Evolutionary conservation across 2,797 vertebrate genomes (phyloP), one percentile per base, ranked within the genome.

Genomic region (Hydrophis major): DNA sequence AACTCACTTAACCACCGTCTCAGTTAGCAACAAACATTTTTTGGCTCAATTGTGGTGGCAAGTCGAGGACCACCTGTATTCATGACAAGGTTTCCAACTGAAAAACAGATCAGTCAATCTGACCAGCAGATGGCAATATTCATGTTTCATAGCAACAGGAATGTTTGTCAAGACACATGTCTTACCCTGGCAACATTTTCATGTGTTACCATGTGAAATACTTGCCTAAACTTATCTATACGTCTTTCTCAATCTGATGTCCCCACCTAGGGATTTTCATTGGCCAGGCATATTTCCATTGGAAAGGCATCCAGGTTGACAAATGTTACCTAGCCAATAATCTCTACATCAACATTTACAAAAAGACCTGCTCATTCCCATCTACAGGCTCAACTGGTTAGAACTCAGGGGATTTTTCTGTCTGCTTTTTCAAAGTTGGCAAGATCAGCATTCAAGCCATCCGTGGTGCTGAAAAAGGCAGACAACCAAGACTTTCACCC

Each of bases 71-170:
- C 3, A 2, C 27, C 25, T 63, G 61, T 32, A 60, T 88, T 88
- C 57, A 42, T 5, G 56, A 47, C 11, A 8, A 61, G 14, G 25
- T 42, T 55, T 57, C 37, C 22, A 20, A 89, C 60, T 55, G 63
- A 13, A 28, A 91, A 55, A 27, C 28, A 4, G 63, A 37, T 53
- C 59, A 12, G 86, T 57, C 28, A 0, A 0, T 1, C 32, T 4
- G 78, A 50, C 94, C 95, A 89, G 93, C 91, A 95, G 95, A 93
- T 95, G 95, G 95, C 86, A 89, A 57, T 47, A 93, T 88, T 93
- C 37, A 22, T 83, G 86, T 86, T 66, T 7, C 22, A 8, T 2
- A 22, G 28, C 69, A 74, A 55, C 47, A n/a, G 1, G 7, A 13
- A 83, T 10, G 27, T 78, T 13, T 22, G 0, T n/a, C 27, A 55